Evolutionary conservation across 2,888 invertebrate genomes (phyloP), one percentile per base, ranked within the genome.

Genomic region (Ypsolopha sequella): DNA sequence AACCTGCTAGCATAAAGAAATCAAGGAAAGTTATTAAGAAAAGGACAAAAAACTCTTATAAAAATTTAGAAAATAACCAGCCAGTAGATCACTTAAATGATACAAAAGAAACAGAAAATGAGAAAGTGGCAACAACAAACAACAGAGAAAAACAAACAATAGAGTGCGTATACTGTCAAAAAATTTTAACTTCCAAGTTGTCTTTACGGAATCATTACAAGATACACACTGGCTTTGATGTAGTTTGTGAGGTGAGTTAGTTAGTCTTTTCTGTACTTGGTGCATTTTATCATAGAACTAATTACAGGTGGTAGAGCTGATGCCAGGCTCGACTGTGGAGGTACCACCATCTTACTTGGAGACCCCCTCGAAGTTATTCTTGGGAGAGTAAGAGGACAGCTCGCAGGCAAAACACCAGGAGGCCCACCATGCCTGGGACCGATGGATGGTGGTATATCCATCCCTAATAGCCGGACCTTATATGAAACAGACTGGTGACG

Each of bases 181-280:
- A 85, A 50, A 66, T 79, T 36, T 58, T 84, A 38, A 77, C 82
- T 0, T 82, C 82, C 0, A 80, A 76, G 52, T 53, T 79, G 45
- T 84, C 84, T 0, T 54, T 84, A 43, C 58, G 82, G 7, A 84
- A 84, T 55, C 85, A 85, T 71, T 76, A 80, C 51, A 85, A 85
- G 52, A 85, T 84, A 52, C 84, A 85, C 52, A 81, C 47, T 6
- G 47, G 84, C 0, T 84, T 84, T 57, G 80, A 84, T 63, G 73
- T 84, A 4, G 72, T 74, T 7, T 74, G 74, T 54, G 73, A 74
- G 66, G 74, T 70, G 59, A 35, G 24, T 9, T n/a, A n/a, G 7
- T 14, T 24, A 14, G 24, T 24, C 2, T 24, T 3, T 24, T 24
- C 24, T 24, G 4, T 24, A 3, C 24, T 24, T 24, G 24, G 4